Conservation (phyloP, 2,888 invertebrate species). For the Phyllotreta cruciferae region DNA sequence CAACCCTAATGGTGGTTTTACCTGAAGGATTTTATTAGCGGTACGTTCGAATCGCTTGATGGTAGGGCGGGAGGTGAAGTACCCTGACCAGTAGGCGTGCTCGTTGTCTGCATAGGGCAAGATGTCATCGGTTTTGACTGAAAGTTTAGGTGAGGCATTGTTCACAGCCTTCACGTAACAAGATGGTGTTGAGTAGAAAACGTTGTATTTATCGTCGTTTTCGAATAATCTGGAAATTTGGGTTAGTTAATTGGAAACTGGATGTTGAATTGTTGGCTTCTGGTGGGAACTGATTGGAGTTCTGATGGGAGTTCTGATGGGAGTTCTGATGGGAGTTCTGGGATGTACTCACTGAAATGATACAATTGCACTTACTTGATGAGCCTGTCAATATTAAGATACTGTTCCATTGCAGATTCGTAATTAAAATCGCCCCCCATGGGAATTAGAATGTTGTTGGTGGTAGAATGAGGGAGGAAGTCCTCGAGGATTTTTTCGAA, state of each 20-base stretch:
- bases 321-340: too few relatives aligned
- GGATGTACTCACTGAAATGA: too few relatives aligned
- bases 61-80: constrained; percentile 82
- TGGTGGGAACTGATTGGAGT: too few relatives aligned
- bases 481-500: constrained; percentile 47
- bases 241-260: constrained; percentile 56
- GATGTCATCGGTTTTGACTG: constrained; percentile 83
- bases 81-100: constrained; percentile 92
- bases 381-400: constrained; percentile 66
- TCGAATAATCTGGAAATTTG: constrained; percentile 47
- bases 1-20: too few relatives aligned
- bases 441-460: constrained; percentile 68
- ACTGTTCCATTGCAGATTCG: constrained; percentile 66
- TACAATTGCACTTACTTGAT: constrained; percentile 54
- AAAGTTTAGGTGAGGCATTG: constrained; percentile 70
- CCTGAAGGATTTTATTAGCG: constrained; percentile 78
- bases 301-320: too few relatives aligned
- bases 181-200: constrained; percentile 85
- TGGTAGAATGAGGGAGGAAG: constrained; percentile 55
- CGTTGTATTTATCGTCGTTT: constrained; percentile 64
- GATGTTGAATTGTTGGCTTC: too few relatives aligned
- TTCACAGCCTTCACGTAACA: constrained; percentile 82
- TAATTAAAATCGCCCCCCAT: constrained; percentile 75
- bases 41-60: constrained; percentile 78
- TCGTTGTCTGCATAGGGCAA: constrained; percentile 87